A percentile compares a stretch with the other conserved stretches of the same genome.
Evolutionary conservation across 2,113 vertebrate genomes (phyloP).

Genomic region (Caloenas nicobarica): DNA sequence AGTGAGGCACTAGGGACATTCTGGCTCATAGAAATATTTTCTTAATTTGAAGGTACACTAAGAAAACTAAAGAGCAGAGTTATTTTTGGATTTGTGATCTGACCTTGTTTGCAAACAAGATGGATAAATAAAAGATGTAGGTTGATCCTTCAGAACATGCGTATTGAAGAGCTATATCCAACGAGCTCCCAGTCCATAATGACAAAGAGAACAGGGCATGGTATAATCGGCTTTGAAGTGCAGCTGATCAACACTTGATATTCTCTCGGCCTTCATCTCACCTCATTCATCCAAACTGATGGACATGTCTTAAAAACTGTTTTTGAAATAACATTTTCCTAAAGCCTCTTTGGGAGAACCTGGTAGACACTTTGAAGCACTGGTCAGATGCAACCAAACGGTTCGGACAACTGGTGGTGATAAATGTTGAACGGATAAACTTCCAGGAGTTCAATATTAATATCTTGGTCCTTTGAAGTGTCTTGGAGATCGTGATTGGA

Average conservation of each 20-base stretch:
- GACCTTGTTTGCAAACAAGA: background rate
- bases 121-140: background rate
- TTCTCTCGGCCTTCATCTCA: background rate
- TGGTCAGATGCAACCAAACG: background rate
- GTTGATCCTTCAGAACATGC: background rate
- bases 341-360: background rate
- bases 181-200: background rate
- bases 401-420: background rate
- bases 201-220: background rate
- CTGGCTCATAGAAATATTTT: background rate
- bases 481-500: background rate
- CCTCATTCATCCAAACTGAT: background rate
- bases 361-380: background rate
- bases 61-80: background rate
- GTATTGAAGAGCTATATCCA: background rate
- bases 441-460: background rate
- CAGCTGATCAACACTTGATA: background rate
- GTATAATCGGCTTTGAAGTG: background rate
- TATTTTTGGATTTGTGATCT: background rate
- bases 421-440: background rate
- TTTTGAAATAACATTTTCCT: background rate
- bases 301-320: background rate
- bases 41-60: background rate
- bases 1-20: background rate
- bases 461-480: background rate